These are phyloP conservation scores for Halcyon malimbica DNA, from an alignment of 2,113 vertebrate species.

Conservation along the genomic window DNA sequence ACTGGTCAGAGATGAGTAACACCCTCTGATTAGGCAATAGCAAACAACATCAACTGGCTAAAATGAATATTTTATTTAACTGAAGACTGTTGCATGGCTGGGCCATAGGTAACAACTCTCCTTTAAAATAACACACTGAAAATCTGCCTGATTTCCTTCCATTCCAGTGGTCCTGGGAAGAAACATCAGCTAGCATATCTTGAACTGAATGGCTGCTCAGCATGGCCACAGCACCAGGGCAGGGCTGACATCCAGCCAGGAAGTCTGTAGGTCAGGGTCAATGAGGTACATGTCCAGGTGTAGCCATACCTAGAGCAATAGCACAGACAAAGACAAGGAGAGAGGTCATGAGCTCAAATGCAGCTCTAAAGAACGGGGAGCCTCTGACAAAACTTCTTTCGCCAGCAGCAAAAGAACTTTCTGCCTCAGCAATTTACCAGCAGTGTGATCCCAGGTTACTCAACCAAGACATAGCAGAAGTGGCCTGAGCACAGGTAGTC, in stretches of 20 bases:
- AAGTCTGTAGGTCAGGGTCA: background rate
- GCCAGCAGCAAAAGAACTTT: background rate
- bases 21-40: background rate
- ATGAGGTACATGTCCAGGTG: background rate
- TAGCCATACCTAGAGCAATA: background rate
- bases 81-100: background rate
- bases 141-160: background rate
- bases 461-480: background rate
- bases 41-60: background rate
- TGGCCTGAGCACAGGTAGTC: background rate
- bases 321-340: background rate
- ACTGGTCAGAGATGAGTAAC: background rate
- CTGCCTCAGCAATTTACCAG: background rate
- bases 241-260: background rate
- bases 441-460: background rate
- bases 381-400: background rate
- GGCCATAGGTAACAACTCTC: background rate
- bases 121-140: background rate
- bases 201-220: rapidly evolving
- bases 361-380: background rate
- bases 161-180: background rate
- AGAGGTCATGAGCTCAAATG: background rate
- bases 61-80: background rate
- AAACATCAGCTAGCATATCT: too few species aligned
- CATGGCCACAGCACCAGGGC: background rate